Evolutionary conservation across 2,888 invertebrate species (phyloP).

Genomic region (Adela reaumurella): DNA sequence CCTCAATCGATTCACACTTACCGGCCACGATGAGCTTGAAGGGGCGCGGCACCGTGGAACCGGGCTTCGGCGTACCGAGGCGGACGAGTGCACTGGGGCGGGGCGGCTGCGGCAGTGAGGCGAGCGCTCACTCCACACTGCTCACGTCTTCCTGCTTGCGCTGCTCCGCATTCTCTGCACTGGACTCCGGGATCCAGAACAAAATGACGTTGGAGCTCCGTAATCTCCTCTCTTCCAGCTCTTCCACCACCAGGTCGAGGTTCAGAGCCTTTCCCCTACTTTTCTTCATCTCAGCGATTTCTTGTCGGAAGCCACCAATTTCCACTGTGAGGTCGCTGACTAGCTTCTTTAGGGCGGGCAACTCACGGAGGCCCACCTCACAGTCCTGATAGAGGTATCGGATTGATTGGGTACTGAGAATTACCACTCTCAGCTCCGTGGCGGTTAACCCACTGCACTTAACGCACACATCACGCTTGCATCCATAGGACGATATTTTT

Average conservation of each 20-base stretch:
- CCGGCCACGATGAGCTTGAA: constrained; percentile 1
- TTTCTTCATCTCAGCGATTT: not conserved
- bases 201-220: not conserved
- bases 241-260: not conserved
- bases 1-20: not conserved
- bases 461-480: not conserved
- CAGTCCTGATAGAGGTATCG: not conserved
- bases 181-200: not conserved
- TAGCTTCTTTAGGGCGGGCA: not conserved
- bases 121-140: not conserved
- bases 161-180: not conserved
- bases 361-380: not conserved
- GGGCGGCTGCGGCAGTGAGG: not conserved
- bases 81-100: not conserved
- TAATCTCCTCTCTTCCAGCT: not conserved
- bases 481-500: not conserved
- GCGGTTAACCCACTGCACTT: not conserved
- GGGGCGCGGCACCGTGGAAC: not conserved
- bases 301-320: not conserved
- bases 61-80: not conserved
- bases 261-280: not conserved
- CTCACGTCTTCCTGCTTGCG: not conserved
- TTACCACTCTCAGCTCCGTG: not conserved
- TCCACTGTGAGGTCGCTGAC: not conserved
- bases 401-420: not conserved